Percentiles rank a stretch among this genome's conserved stretches.
These are phyloP conservation scores for Linepithema humile DNA, from an alignment of 1,140 invertebrate species.

Conservation along the genomic window DNA sequence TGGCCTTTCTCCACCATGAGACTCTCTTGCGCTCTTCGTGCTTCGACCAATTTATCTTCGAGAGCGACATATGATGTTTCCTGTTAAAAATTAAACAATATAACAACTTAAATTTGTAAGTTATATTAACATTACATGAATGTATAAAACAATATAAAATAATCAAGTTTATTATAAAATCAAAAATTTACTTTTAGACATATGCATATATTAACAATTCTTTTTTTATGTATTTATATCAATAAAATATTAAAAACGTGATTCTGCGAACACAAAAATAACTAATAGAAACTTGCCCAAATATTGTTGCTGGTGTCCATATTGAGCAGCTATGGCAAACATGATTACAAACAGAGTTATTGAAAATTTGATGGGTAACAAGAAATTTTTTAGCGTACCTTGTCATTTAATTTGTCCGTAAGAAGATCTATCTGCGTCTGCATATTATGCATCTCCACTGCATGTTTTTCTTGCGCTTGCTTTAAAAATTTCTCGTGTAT, in stretches of 20 bases:
- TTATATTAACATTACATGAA: neutral
- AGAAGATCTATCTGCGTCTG: slow-evolving; percentile 79
- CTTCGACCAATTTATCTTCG: slow-evolving; percentile 78
- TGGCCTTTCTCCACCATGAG: slow-evolving; percentile 81
- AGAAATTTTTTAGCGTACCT: slow-evolving; percentile 70
- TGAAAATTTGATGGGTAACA: slow-evolving; percentile 24
- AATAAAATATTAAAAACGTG: neutral
- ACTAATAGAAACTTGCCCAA: slow-evolving; percentile 70
- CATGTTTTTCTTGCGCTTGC: slow-evolving; percentile 79
- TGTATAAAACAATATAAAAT: neutral
- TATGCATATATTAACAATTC: neutral
- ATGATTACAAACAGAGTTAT: slow-evolving; percentile 27
- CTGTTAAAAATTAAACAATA: slow-evolving; percentile 59
- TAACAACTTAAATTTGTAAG: slow-evolving; percentile 4
- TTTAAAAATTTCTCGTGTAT: slow-evolving; percentile 79
- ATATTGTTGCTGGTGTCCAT: slow-evolving; percentile 68
- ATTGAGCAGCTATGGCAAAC: slow-evolving; percentile 70
- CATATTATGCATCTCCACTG: slow-evolving; percentile 78
- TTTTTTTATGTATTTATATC: too few species aligned
- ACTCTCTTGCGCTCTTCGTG: slow-evolving; percentile 76
- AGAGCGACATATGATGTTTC: slow-evolving; percentile 73
- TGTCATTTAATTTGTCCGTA: slow-evolving; percentile 74
- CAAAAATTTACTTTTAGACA: neutral
- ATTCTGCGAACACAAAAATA: slow-evolving; percentile 30
- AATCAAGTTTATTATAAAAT: neutral